Percentiles rank a stretch among this genome's conserved stretches.
Conservation (phyloP, 2,113 vertebrate species). For the Pelodiscus sinensis region DNA sequence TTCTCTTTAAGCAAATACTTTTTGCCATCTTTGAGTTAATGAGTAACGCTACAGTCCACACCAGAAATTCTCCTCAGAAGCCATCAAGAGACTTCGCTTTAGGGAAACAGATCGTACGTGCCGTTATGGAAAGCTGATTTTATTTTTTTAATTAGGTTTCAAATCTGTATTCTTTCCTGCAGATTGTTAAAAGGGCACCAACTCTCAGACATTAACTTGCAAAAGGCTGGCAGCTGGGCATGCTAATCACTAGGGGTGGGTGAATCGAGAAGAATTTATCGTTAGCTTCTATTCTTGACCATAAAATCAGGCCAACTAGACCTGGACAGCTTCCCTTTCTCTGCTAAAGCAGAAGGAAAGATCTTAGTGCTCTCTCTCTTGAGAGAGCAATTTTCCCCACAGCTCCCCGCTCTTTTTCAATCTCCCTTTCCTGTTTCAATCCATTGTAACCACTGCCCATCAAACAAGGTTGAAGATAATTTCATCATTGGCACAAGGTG, state of each 20-base stretch:
- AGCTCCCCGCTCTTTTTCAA: neutral
- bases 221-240: neutral
- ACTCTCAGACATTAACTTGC: slow-evolving; percentile 4
- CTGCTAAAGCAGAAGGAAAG: neutral
- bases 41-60: slow-evolving; percentile 41
- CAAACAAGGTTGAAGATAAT: neutral
- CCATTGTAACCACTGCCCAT: neutral
- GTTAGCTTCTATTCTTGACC: neutral
- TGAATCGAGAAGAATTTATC: neutral
- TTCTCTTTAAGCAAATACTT: slow-evolving; percentile 35
- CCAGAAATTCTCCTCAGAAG: slow-evolving; percentile 32
- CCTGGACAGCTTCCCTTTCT: neutral
- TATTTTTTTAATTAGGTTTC: slow-evolving; percentile 46
- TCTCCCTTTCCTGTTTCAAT: neutral
- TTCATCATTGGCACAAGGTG: neutral
- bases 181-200: neutral
- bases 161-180: slow-evolving; percentile 1
- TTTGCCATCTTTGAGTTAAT: neutral
- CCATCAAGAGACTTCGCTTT: neutral
- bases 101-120: neutral
- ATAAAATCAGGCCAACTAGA: neutral
- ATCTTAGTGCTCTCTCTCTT: neutral
- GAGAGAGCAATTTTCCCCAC: neutral
- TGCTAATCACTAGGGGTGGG: neutral
- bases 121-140: neutral